Conservation (phyloP, 2,888 invertebrate species). For the Plusia festucae region DNA sequence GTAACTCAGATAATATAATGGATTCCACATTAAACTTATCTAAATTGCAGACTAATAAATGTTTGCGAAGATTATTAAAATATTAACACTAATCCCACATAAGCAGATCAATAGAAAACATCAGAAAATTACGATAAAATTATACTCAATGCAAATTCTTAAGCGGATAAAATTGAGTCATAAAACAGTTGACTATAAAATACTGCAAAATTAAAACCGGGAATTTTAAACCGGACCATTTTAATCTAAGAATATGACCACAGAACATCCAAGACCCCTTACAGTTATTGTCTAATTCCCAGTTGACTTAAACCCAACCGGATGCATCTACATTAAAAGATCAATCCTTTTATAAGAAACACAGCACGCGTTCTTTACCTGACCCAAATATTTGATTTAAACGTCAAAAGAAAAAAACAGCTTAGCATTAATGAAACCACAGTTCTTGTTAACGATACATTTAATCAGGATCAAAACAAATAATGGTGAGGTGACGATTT, state of each 20-base stretch:
- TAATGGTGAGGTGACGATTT: conserved; percentile 35
- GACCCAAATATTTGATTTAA: conserved; percentile 49
- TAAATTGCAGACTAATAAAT: not conserved
- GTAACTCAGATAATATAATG: not conserved
- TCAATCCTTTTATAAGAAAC: conserved; percentile 19
- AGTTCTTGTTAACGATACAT: conserved; percentile 38
- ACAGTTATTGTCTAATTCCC: conserved; percentile 30
- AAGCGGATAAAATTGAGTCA: not conserved
- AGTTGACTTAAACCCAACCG: conserved; percentile 29
- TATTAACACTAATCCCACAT: not conserved
- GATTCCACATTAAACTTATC: not conserved
- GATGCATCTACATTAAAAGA: conserved; percentile 15
- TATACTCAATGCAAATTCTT: not conserved
- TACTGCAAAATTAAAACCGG: not conserved
- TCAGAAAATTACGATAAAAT: not conserved
- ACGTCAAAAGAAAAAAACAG: conserved; percentile 34
- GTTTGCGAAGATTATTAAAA: not conserved
- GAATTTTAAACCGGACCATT: not conserved
- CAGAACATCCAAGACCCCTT: not conserved
- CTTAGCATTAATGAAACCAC: conserved; percentile 48
- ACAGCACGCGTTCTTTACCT: conserved; percentile 56
- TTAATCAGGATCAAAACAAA: conserved; percentile 51
- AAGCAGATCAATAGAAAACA: not conserved
- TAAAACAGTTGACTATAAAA: not conserved
- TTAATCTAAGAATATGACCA: conserved; percentile 14